Percentiles rank a stretch among this genome's conserved stretches.
phyloP scores from a whole-genome alignment of 2,888 invertebrate genomes.

The Ormyrus rosae region DNA sequence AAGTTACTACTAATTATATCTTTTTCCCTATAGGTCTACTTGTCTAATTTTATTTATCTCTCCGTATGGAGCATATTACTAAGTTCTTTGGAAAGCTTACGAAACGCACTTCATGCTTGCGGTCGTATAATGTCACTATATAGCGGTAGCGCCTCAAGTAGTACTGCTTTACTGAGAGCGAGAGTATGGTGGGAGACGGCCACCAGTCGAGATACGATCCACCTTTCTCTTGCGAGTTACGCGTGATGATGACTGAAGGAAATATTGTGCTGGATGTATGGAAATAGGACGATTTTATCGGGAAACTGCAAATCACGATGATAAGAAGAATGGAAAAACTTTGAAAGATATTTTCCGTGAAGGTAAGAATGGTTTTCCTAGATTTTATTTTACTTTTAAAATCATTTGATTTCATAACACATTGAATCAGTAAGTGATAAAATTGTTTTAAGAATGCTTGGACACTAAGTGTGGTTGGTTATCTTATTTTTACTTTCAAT shows the following conservation, averaged over 20 bases:
- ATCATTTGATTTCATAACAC: not conserved
- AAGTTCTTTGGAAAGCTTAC: too few species aligned
- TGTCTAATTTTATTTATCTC: too few species aligned
- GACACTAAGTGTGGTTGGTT: not conserved
- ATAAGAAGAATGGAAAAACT: conserved; percentile 3
- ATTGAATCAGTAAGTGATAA: not conserved
- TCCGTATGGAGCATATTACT: too few species aligned
- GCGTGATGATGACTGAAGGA: conserved; percentile 23
- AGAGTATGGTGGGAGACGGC: too few species aligned
- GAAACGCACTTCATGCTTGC: too few species aligned
- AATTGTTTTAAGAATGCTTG: not conserved
- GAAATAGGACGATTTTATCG: conserved; percentile 20
- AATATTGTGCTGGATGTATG: conserved; percentile 30
- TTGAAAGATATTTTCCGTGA: not conserved
- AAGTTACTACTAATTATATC: too few species aligned
- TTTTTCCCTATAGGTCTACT: too few species aligned
- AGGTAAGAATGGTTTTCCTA: not conserved
- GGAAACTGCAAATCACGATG: conserved; percentile 27
- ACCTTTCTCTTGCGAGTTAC: too few species aligned
- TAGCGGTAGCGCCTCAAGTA: too few species aligned
- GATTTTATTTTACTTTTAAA: not conserved
- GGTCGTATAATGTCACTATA: too few species aligned
- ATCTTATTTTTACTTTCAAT: conserved; percentile 16
- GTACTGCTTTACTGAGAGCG: too few species aligned
- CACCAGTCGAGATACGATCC: too few species aligned